A percentile compares a stretch with the other conserved stretches of the same genome.
phyloP scores from a whole-genome alignment of 2,888 invertebrate species.

The Cantharis flavilabris region DNA sequence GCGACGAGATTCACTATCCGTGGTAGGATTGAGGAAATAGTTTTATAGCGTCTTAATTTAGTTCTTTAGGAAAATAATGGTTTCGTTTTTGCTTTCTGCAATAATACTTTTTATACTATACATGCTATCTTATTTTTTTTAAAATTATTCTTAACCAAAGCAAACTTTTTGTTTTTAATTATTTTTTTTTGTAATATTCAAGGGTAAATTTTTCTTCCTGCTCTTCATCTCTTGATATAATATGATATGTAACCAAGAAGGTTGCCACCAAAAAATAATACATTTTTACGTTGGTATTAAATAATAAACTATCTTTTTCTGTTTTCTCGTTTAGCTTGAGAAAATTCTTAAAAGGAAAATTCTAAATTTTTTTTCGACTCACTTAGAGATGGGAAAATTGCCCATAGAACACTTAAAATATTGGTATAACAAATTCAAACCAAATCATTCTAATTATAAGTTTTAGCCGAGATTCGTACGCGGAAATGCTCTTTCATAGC shows the following conservation, averaged over 20 bases:
- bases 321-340: background rate
- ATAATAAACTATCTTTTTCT: background rate
- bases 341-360: too few relatives aligned
- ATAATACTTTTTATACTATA: background rate
- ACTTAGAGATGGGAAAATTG: too few relatives aligned
- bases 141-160: background rate
- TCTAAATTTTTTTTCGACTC: too few relatives aligned
- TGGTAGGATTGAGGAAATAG: slow-evolving; percentile 39
- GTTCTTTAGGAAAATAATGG: slow-evolving; percentile 7
- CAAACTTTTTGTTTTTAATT: too few relatives aligned
- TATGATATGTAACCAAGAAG: background rate
- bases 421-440: too few relatives aligned
- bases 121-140: background rate
- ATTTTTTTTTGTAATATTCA: background rate
- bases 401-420: too few relatives aligned
- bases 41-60: slow-evolving; percentile 23
- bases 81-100: slow-evolving; percentile 1
- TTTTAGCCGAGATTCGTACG: too few relatives aligned
- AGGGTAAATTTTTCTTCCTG: slow-evolving; percentile 7
- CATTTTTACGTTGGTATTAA: background rate
- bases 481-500: too few relatives aligned
- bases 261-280: background rate
- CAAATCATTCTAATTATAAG: too few relatives aligned
- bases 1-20: slow-evolving; percentile 48
- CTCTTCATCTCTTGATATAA: background rate